A percentile compares a stretch with the other conserved stretches of the same genome.
Conservation (phyloP, 2,797 vertebrate species). For the Sciurus vulgaris region DNA sequence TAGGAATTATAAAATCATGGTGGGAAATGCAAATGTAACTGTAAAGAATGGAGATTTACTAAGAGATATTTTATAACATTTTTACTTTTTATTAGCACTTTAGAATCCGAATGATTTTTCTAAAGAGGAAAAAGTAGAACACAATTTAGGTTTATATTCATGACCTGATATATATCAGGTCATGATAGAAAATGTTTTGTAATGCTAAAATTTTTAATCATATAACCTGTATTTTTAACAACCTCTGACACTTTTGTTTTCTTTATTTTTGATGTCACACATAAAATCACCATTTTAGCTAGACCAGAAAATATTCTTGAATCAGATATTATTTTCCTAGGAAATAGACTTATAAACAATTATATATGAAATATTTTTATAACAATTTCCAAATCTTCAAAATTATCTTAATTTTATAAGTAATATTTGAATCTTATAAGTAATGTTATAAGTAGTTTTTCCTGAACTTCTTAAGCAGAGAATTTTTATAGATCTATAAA, state of each 20-base stretch:
- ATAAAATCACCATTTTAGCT: slow-evolving; percentile 12
- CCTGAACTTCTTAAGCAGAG: background rate
- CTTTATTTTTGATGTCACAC: background rate
- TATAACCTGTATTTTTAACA: slow-evolving; percentile 34
- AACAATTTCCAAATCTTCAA: background rate
- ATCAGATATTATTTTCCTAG: background rate
- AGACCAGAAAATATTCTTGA: slow-evolving; percentile 30
- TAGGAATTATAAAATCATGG: slow-evolving; percentile 27
- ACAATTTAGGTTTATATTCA: background rate
- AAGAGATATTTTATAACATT: background rate
- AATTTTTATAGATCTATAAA: background rate
- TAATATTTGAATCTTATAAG: slow-evolving; percentile 19
- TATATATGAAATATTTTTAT: background rate
- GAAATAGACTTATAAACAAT: background rate
- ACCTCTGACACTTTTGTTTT: background rate
- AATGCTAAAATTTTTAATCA: slow-evolving; percentile 21
- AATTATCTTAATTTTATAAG: background rate
- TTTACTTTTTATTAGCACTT: background rate
- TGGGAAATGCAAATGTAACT: slow-evolving; percentile 30
- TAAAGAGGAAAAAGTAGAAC: background rate
- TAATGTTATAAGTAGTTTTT: background rate
- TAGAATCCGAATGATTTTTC: background rate
- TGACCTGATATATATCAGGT: background rate
- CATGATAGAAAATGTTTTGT: slow-evolving; percentile 4
- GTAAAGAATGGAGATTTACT: background rate